Evolutionary conservation across 2,888 invertebrate genomes (phyloP).

Genomic region (Agrotis segetum): DNA sequence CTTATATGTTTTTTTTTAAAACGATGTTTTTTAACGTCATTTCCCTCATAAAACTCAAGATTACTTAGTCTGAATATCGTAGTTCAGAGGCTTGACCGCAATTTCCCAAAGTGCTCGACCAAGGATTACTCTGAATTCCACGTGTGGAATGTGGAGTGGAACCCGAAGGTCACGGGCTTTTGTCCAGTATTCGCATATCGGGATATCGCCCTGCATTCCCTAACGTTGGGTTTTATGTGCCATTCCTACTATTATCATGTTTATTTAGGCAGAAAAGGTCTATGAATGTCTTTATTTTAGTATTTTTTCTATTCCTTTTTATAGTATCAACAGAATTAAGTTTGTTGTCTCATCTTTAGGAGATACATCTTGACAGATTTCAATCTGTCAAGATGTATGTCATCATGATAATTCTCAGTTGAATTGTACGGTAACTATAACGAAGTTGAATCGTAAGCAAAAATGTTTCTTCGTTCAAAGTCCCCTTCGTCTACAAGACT

Average conservation of each 20-base stretch:
- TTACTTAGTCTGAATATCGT: constrained; percentile 40
- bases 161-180: constrained; percentile 56
- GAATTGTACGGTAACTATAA: constrained; percentile 2
- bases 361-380: background rate
- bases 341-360: constrained; percentile 10
- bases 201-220: constrained; percentile 54
- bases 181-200: constrained; percentile 55
- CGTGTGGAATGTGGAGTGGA: constrained; percentile 58
- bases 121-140: constrained; percentile 57
- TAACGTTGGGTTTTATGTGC: constrained; percentile 25
- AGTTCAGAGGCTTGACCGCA: constrained; percentile 40
- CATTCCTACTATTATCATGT: constrained; percentile 37
- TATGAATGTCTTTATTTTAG: constrained; percentile 19
- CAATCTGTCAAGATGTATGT: too few species aligned
- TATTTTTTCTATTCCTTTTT: background rate
- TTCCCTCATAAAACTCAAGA: constrained; percentile 1
- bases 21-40: background rate
- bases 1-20: background rate
- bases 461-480: constrained; percentile 33
- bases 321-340: constrained; percentile 1
- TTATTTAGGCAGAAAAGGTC: constrained; percentile 36
- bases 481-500: constrained; percentile 48
- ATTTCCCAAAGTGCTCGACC: constrained; percentile 59
- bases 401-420: background rate
- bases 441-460: constrained; percentile 28